A percentile compares a stretch with the other conserved stretches of the same genome.
Conservation (phyloP, 2,797 vertebrate genomes). For the Pagetopsis macropterus region DNA sequence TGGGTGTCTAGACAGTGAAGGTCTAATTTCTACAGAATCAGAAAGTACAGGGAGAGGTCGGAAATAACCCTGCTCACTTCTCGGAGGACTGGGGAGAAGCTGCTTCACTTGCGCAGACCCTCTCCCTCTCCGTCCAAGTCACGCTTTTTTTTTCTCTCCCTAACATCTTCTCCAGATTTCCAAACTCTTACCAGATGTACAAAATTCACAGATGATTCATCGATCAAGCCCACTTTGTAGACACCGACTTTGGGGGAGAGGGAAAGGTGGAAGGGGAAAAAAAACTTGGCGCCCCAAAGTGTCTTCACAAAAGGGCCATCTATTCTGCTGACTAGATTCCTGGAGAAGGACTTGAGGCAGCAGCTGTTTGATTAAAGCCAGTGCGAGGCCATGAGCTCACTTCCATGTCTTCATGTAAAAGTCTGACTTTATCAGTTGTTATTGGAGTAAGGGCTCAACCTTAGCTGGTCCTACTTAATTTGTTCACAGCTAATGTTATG, state of each 20-base stretch:
- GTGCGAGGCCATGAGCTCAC: slow-evolving; percentile 64
- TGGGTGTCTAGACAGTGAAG: slow-evolving; percentile 50
- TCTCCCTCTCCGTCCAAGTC: slow-evolving; percentile 79
- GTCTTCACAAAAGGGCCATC: slow-evolving; percentile 78
- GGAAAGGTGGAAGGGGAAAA: slow-evolving; percentile 34
- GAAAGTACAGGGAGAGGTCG: slow-evolving; percentile 25
- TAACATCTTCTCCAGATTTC: slow-evolving; percentile 84
- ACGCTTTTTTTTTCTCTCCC: slow-evolving; percentile 68
- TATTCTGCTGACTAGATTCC: slow-evolving; percentile 77
- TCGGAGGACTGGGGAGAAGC: slow-evolving; percentile 58
- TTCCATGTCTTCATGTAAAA: slow-evolving; percentile 65
- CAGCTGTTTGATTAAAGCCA: slow-evolving; percentile 76
- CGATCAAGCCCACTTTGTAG: slow-evolving; percentile 85
- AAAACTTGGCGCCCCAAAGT: slow-evolving; percentile 62
- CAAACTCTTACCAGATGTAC: slow-evolving; percentile 92
- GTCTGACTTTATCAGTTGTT: slow-evolving; percentile 61
- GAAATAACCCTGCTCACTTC: slow-evolving; percentile 26
- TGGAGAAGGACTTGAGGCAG: slow-evolving; percentile 74
- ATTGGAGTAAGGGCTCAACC: slow-evolving; percentile 31
- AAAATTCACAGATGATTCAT: slow-evolving; percentile 88
- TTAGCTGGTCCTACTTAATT: slow-evolving; percentile 41
- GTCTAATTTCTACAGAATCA: slow-evolving; percentile 34
- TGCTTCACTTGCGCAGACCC: slow-evolving; percentile 63
- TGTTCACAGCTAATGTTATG: slow-evolving; percentile 30
- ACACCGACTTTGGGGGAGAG: slow-evolving; percentile 82